Evolutionary conservation across 1,140 invertebrate species (phyloP).

Genomic region (Cataglyphis hispanica): DNA sequence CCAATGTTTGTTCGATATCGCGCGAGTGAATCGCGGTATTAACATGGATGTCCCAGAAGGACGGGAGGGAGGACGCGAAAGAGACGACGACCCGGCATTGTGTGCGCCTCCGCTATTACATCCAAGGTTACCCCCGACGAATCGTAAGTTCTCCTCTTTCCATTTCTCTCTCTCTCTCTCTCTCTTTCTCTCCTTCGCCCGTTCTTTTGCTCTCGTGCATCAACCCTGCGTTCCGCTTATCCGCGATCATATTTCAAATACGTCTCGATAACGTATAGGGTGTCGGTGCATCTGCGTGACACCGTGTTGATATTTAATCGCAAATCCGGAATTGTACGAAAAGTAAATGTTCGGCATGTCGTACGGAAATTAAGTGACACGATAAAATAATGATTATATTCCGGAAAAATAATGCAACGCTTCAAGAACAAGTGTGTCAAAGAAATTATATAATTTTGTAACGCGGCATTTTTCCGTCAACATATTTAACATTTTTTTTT

Average conservation of each 20-base stretch:
- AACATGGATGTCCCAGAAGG: constrained; percentile 61
- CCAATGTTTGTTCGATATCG: constrained; percentile 40
- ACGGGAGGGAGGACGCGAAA: constrained; percentile 51
- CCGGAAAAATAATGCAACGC: no score
- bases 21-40: constrained; percentile 31
- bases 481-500: no score
- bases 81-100: constrained; percentile 74
- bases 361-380: background rate
- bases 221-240: background rate
- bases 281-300: background rate
- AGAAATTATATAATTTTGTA: no score
- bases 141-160: constrained; percentile 37
- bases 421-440: no score
- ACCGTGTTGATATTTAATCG: background rate
- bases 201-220: background rate
- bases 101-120: constrained; percentile 76
- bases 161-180: no score
- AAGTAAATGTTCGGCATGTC: background rate
- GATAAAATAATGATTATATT: no score
- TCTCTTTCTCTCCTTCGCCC: no score
- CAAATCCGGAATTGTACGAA: background rate
- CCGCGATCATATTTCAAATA: constrained; percentile 58
- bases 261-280: constrained; percentile 29
- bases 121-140: constrained; percentile 77
- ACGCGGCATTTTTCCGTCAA: no score